Conservation (phyloP, 2,113 vertebrate species). For the Prunella himalayana region DNA sequence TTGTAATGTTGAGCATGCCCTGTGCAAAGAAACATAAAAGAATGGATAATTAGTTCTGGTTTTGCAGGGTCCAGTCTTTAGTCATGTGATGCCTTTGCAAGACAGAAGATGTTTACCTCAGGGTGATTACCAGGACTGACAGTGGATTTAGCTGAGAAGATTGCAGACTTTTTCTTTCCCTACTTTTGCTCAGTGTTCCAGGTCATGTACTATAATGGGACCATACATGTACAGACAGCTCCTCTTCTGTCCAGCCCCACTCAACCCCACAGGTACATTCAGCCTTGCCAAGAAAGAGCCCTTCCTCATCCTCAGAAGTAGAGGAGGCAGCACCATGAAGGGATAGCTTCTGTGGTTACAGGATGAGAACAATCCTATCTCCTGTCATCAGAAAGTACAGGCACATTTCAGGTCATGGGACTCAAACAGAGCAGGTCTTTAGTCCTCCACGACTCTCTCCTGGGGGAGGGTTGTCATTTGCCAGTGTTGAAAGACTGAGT, state of each 20-base stretch:
- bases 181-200: not conserved
- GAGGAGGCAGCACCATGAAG: not conserved
- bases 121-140: not conserved
- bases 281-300: not conserved
- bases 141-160: not conserved
- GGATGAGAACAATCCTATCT: not conserved
- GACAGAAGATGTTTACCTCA: not conserved
- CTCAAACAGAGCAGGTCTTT: not conserved
- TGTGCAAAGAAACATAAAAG: not conserved
- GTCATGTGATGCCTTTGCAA: not conserved
- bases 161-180: not conserved
- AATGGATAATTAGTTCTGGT: not conserved
- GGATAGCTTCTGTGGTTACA: not conserved
- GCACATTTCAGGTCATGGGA: accelerated
- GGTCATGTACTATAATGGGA: not conserved
- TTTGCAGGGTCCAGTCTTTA: not conserved
- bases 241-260: too few species aligned
- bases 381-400: not conserved
- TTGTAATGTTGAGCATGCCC: not conserved
- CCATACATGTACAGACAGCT: not conserved
- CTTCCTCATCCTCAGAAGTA: not conserved
- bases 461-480: not conserved
- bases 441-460: not conserved
- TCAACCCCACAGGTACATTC: not conserved
- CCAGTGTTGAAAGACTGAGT: accelerated